Evolutionary conservation across 2,888 invertebrate species (phyloP), one percentile per base, ranked within the genome.

Genomic region (Chironomus tentans): DNA sequence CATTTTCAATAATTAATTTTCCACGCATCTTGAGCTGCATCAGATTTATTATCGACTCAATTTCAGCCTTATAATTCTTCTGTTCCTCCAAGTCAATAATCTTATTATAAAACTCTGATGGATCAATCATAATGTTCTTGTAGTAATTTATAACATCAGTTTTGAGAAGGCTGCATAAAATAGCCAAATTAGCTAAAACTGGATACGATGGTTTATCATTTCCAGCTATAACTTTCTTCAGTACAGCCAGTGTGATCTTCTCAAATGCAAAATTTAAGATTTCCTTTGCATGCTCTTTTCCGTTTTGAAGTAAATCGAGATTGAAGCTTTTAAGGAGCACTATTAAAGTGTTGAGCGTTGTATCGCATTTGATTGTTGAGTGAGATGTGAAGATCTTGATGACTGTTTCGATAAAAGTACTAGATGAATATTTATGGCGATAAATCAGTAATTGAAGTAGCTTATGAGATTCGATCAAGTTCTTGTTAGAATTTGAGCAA

Each of bases 141-240:
- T 12, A n/a, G 22, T 47, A 74, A 12, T 74, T 74, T 1, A 74
- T 18, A 0, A 74, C 24, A n/a, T 74, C 74, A 6, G 74, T 68
- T 24, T 74, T 74, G 2, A 56, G 24, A 4, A 68, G 18, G n/a
- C 74, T 68, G n/a, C 74, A 74, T 3, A 65, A 13, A n/a, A 48
- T 22, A 4, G 70, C n/a, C 4, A 70, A 48, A 22, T 68, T 13
- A 12, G 47, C 10, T 1, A 74, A 7, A 15, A 68, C 18, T 12
- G 22, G 6, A 47, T 21, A 4, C 6, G 68, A n/a, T 3, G 68
- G 65, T 18, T 74, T 74, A n/a, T 74, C 74, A 38, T 61, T 24
- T 4, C 56, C 18, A 21, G 65, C 46, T n/a, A 65, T 74, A 3
- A 74, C 22, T 5, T 48, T 62, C 12, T 47, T 65, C 4, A 74